A percentile compares a stretch with the other conserved stretches of the same genome.
These are phyloP conservation scores for Scarus forsteni DNA, from an alignment of 2,797 vertebrate genomes.

Conservation along the genomic window DNA sequence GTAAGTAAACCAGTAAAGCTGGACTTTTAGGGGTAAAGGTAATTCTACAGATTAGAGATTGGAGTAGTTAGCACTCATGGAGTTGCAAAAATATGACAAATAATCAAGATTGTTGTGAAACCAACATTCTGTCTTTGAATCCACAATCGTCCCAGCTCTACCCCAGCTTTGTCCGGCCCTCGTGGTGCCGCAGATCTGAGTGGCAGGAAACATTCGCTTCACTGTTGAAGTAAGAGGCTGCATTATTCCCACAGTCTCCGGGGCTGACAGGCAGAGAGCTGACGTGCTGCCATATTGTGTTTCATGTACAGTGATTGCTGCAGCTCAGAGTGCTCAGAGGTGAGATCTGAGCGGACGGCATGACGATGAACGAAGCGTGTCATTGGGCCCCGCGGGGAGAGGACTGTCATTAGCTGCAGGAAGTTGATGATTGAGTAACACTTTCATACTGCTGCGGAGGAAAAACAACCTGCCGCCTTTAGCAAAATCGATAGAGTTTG, in stretches of 20 bases:
- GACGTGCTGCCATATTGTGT: constrained; percentile 57
- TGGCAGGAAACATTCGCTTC: constrained; percentile 56
- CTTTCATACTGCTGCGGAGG: constrained; percentile 57
- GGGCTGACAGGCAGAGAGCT: constrained; percentile 37
- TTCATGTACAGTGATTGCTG: constrained; percentile 62
- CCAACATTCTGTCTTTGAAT: no score
- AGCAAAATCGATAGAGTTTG: constrained; percentile 75
- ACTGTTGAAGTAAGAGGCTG: constrained; percentile 57
- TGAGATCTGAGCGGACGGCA: constrained; percentile 43
- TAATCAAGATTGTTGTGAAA: no score
- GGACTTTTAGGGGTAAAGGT: no score
- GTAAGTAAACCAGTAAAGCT: no score
- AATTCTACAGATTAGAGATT: no score
- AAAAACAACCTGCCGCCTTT: constrained; percentile 70
- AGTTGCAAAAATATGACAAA: no score
- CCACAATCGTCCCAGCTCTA: no score
- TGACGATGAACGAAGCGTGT: constrained; percentile 57
- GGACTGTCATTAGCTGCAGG: constrained; percentile 69
- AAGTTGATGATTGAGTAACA: constrained; percentile 69
- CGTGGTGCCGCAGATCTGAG: constrained; percentile 41
- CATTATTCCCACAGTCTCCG: constrained; percentile 51
- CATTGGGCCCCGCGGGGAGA: constrained; percentile 60
- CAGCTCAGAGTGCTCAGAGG: constrained; percentile 59
- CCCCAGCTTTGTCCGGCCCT: not conserved
- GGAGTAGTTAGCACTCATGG: no score